Base-by-base conservation (phyloP, 1,140 invertebrate genomes). In the Contarinia nasturtii region DNA sequence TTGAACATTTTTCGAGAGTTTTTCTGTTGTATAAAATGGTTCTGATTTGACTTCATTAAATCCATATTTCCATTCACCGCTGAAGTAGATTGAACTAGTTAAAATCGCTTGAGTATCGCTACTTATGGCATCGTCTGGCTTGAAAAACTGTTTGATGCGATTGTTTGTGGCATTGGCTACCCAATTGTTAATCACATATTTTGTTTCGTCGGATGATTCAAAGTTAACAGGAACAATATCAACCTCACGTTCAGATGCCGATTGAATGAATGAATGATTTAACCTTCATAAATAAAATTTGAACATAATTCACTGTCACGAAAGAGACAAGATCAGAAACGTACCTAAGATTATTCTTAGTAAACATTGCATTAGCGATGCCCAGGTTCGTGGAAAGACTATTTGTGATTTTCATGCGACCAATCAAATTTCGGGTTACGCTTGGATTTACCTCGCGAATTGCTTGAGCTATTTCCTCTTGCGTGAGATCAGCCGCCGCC, bases 11-110 rank as follows among this genome's bases (percentile, higher is more conserved):
- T 59, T 59, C 2, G 40, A 50, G 14, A 46, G 27, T 10, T 58
- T 59, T 20, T 54, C 57, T n/a, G 61, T 61, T 0, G 65, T 50
- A 10, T 53, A 37, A 55, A 87, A 88, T 51, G 68, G 68, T 19
- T 59, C 52, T 1, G 82, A 85, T 0, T 54, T 48, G 22, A 64
- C 55, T 11, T 57, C 56, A 50, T 76, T 68, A 52, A 88, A 87
- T 8, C 71, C 62, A 1, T 67, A 66, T 43, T 73, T 61, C 83
- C 84, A 88, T 1, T 63, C 54, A 14, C 79, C 81, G 58, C 82
- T 85, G 63, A 87, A 86, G 54, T 81, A 83, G 15, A 86, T 63
- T 1, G 77, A 77, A 53, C 84, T 86, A 0, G 76, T 73, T 5
- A 86, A 55, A 0, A 86, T 54, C 11, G 82, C 45, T 45, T 65